Base-by-base conservation (phyloP, 2,113 vertebrate genomes). In the Prolemur simus region DNA sequence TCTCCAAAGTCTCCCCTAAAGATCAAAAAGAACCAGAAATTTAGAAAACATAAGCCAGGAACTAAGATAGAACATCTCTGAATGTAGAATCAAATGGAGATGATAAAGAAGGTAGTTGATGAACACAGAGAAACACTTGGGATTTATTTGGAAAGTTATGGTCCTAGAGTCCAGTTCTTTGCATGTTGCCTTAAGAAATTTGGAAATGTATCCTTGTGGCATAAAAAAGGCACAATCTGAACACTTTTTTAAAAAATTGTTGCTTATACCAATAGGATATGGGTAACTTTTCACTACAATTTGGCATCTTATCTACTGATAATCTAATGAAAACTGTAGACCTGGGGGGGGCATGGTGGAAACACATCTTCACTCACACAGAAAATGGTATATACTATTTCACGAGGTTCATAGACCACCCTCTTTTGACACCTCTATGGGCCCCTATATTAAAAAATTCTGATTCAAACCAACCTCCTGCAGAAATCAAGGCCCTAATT, bases 401-500 rank as follows among this genome's bases (percentile, higher is more conserved):
- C 60, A 89, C 45, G 47, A 74, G 34, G 71, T 74, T 68, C 73
- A 89, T 3, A 95, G 17, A 90, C 74, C 29, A 58, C 27, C 6
- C 8, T 17, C 49, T 34, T 78, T 68, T 81, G 34, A 93, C 21
- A 89, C 3, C 17, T 8, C 34, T 29, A 58, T 3, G 5, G 45
- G 42, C 1, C 8, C 18, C 68, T 56, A 56, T 56, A 21, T 56
- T 56, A 56, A 27, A 89, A 87, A 54, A 37, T 3, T 56, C 25
- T 66, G 39, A 82, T 87, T 89, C 52, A 64, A 58, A 88, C 34
- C n/a, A 92, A 81, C 45, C 54, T 91, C 47, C 86, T 85, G 21
- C 87, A 91, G n/a, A 91, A 80, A 95, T 21, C 47, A 32, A 89
- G 64, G n/a, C 21, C 47, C 69, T 76, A 97, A 76, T 78, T 92